A percentile compares a stretch with the other conserved stretches of the same genome.
phyloP scores from a whole-genome alignment of 1,140 invertebrate genomes.

The Bombus terrestris region DNA sequence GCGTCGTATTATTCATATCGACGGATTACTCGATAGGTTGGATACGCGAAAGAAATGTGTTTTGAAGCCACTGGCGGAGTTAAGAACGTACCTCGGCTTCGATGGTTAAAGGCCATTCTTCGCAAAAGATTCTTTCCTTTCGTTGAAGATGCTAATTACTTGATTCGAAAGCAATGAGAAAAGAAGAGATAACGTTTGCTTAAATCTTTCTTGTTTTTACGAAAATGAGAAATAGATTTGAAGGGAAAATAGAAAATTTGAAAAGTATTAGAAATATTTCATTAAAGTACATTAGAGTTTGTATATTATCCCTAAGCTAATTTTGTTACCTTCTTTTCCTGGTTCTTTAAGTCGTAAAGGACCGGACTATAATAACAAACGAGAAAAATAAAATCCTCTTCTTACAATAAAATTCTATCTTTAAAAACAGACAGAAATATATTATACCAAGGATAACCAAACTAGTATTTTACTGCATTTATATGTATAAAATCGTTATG shows the following conservation, averaged over 20 bases:
- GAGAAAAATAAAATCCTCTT: neutral
- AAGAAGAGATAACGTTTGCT: neutral
- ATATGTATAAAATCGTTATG: neutral
- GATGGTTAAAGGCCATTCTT: neutral
- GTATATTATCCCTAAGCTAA: neutral
- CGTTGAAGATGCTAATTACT: neutral
- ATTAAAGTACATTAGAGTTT: too few relatives aligned
- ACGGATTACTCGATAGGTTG: neutral
- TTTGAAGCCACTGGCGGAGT: neutral
- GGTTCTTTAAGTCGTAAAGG: neutral
- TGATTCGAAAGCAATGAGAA: neutral
- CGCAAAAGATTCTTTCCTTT: neutral
- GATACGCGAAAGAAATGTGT: neutral
- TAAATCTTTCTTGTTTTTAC: neutral
- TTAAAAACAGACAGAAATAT: neutral
- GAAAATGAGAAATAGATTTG: neutral
- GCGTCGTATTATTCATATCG: neutral
- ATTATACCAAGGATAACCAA: neutral
- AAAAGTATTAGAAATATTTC: neutral
- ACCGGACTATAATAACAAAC: neutral
- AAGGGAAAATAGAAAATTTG: too few relatives aligned
- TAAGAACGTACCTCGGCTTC: neutral
- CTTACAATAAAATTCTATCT: neutral
- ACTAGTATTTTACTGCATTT: neutral
- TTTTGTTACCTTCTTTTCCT: neutral